These are phyloP conservation scores for Pelochelys cantorii DNA, from an alignment of 2,797 vertebrate genomes.

Conservation along the genomic window DNA sequence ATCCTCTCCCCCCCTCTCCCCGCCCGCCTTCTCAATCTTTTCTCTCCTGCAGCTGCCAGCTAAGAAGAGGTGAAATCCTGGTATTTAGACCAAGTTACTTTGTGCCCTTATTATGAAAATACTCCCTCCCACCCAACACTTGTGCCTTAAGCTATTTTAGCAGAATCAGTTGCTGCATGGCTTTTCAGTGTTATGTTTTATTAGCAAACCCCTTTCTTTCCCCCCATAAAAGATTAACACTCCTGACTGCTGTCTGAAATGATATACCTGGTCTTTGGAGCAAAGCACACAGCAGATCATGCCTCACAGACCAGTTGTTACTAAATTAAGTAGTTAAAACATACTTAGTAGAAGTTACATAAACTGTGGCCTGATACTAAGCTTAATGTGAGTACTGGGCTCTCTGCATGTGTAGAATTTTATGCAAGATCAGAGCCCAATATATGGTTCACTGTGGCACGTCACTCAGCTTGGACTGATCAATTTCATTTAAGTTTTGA, in stretches of 20 bases:
- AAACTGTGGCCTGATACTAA: neutral
- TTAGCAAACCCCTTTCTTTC: neutral
- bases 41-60: conserved; percentile 25
- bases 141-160: neutral
- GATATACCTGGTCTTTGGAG: rapidly evolving
- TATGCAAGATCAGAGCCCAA: neutral
- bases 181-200: neutral
- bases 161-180: neutral
- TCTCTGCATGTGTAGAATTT: neutral
- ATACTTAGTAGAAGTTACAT: neutral
- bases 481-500: neutral
- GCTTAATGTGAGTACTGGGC: rapidly evolving
- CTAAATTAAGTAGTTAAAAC: neutral
- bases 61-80: conserved; percentile 14
- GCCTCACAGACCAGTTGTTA: neutral
- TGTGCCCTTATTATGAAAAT: neutral
- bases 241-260: neutral
- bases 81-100: conserved; percentile 5
- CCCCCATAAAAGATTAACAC: neutral
- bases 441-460: neutral
- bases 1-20: too few relatives aligned
- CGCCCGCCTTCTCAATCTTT: conserved; percentile 42
- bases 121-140: neutral
- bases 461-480: neutral
- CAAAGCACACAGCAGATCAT: neutral